Evolutionary conservation across 1,140 invertebrate genomes (phyloP), one percentile per base, ranked within the genome.

Genomic region (Psilanteris sp.): DNA sequence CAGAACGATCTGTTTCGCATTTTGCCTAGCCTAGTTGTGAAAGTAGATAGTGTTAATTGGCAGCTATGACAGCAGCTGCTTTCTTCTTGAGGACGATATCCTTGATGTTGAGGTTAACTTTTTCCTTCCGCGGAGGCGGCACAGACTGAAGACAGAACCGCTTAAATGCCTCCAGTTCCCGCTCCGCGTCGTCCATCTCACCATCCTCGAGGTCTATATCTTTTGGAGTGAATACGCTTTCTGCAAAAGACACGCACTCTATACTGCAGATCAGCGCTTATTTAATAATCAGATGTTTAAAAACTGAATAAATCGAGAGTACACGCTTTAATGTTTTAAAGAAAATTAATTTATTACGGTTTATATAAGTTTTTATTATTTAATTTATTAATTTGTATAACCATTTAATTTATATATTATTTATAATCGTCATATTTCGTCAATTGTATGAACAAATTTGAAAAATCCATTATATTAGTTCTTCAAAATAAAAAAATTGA

Each of bases 161-260:
- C 85, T 95, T 95, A 84, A 95, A 95, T 27, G 92, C 93, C 85
- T 95, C 93, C 67, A 94, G 83, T 83, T 95, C 93, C 27, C 92
- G 87, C 75, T 94, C 94, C 29, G 91, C 91, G 66, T 93, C 93
- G 86, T 94, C 93, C 85, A 94, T 90, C 72, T 94, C 93, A 9
- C 91, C 92, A 81, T 93, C 91, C 83, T 94, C 93, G 57, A 93
- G 87, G 86, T 93, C 92, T 84, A 93, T 91, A 85, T 93, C 92
- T 89, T 92, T 93, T 39, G 93, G 93, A 77, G 91, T 91, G 88
- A 94, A 94, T 80, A 94, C 92, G 83, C 91, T 93, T 86, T 94
- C 93, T 93, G 89, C 70, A 92, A 90, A 88, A 86, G 79, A 88
- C 74, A 83, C 68, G 64, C 48, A 84, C 83, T 87, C 41, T 85